These are phyloP conservation scores for Biston betularia DNA, from an alignment of 2,888 invertebrate genomes.

Conservation along the genomic window DNA sequence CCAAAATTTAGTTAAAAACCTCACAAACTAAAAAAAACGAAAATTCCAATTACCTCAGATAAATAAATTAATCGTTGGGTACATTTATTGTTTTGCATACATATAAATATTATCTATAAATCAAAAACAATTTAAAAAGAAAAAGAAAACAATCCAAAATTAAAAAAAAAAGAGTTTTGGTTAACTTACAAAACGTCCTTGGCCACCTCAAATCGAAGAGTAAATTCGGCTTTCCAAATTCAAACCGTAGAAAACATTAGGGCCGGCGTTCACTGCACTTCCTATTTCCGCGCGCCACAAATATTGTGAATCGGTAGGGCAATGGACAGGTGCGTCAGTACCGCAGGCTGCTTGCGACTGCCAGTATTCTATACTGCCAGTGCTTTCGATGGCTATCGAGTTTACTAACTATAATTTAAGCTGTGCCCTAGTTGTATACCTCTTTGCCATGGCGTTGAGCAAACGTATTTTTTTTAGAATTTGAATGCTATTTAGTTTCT, in stretches of 20 bases:
- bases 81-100: too few species aligned
- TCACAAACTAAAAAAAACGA: too few species aligned
- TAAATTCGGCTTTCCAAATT: conserved; percentile 60
- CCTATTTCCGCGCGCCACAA: conserved; percentile 60
- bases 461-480: conserved; percentile 11
- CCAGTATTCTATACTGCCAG: conserved; percentile 25
- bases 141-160: conserved; percentile 14
- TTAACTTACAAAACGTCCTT: conserved; percentile 45
- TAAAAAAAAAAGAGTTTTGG: conserved; percentile 20
- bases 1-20: too few species aligned
- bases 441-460: background rate
- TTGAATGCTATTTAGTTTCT: conserved; percentile 15
- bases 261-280: conserved; percentile 77
- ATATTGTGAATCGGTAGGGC: background rate
- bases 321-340: conserved; percentile 56
- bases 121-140: too few species aligned
- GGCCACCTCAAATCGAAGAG: conserved; percentile 43
- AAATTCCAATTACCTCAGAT: too few species aligned
- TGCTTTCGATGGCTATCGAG: conserved; percentile 18
- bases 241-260: conserved; percentile 56
- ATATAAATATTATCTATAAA: too few species aligned
- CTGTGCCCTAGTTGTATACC: conserved; percentile 2
- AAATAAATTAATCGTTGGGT: too few species aligned
- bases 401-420: conserved; percentile 7
- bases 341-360: conserved; percentile 61